These are phyloP conservation scores for Syngnathoides biaculeatus DNA, from an alignment of 2,113 vertebrate species.

Conservation along the genomic window DNA sequence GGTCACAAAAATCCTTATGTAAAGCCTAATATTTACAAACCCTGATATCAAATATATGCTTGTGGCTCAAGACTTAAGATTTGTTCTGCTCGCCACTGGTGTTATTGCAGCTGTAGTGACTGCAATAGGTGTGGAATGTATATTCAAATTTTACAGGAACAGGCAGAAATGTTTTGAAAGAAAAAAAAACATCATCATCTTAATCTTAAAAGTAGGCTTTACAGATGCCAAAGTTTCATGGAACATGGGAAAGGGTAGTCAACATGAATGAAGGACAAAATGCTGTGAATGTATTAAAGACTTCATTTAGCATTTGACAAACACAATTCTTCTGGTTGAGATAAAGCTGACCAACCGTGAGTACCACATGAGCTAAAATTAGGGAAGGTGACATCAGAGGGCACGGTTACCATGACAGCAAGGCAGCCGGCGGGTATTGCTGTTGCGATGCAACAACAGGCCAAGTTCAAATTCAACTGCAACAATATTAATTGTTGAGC, in stretches of 20 bases:
- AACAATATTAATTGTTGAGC: slow-evolving; percentile 17
- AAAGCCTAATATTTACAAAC: no score
- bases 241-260: background rate
- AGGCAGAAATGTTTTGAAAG: background rate
- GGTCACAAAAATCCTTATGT: no score
- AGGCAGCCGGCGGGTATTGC: slow-evolving; percentile 39
- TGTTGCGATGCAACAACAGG: slow-evolving; percentile 31
- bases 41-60: background rate
- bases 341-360: slow-evolving; percentile 30
- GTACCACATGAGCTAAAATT: slow-evolving; percentile 60
- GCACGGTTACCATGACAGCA: slow-evolving; percentile 63
- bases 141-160: background rate
- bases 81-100: background rate
- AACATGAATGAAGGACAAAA: background rate
- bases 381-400: slow-evolving; percentile 53
- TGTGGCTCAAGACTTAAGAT: background rate
- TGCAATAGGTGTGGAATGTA: background rate
- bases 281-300: background rate
- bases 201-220: background rate
- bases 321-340: slow-evolving; percentile 19
- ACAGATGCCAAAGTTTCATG: no score
- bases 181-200: background rate
- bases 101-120: background rate
- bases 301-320: slow-evolving; percentile 11
- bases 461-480: slow-evolving; percentile 31